Base-by-base conservation (phyloP, 2,113 vertebrate species). In the Hassar affinis region DNA sequence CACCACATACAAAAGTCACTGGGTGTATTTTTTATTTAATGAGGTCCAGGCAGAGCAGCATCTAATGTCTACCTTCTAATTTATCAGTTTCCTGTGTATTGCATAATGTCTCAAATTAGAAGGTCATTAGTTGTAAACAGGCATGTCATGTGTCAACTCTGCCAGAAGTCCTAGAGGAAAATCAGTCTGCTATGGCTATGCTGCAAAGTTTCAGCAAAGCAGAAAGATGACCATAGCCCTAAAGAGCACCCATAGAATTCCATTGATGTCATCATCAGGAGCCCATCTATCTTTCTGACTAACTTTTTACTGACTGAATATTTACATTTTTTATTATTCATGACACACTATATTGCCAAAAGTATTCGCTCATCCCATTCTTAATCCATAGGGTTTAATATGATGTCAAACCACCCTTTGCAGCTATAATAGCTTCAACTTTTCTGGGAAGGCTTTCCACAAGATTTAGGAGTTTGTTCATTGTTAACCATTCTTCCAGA, bases 101-200 rank as follows among this genome's bases (percentile, higher is more conserved):
- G n/a, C n/a, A 30, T 30, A 52, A 51, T 30, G n/a, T 51, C 71
- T 74, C 25, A 74, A 49, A 74, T 74, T 74, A 27, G 22, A 71
- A 45, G 25, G 1, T 14, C n/a, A 74, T 74, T 49, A 7, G 2
- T 14, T 27, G 15, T 74, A 74, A 74, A 49, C 47, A 52, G 25
- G 47, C 45, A 75, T 75, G 47, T 30, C 69, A 49, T 74, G 22
- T 72, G 45, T 74, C 69, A 69, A 12, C 45, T 18, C 38, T 45
- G 38, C 68, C 68, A 75, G 47, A 6, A 75, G 51, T 30, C 71
- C 27, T 51, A 52, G 7, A 18, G 8, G 2, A 45, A 14, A n/a
- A 45, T 12, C 22, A 71, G 17, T 68, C 17, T 68, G 33, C 64
- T 22, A 18, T 68, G 33, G 9, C 68, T 71, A 25, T 45, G 38